phyloP scores from a whole-genome alignment of 2,888 invertebrate genomes.

The Drosophila anomelani region DNA sequence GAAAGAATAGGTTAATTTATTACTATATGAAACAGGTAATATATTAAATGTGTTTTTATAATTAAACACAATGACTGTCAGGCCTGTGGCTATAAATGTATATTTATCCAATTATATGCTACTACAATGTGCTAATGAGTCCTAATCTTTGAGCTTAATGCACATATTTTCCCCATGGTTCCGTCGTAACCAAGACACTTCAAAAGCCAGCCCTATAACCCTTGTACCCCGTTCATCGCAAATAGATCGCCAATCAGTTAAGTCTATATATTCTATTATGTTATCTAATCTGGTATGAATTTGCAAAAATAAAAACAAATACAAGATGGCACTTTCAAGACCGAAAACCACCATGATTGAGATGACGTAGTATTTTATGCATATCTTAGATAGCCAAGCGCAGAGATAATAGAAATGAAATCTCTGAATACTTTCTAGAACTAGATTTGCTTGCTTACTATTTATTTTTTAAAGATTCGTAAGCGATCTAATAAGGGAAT shows the following conservation, averaged over 20 bases:
- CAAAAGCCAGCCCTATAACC: conserved; percentile 28
- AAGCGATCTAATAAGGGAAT: not conserved
- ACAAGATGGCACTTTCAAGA: conserved; percentile 25
- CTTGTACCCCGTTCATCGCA: conserved; percentile 31
- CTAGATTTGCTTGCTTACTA: not conserved
- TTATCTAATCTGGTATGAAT: conserved; percentile 38
- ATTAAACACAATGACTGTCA: not conserved
- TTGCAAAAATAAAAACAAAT: conserved; percentile 20
- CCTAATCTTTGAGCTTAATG: conserved; percentile 3
- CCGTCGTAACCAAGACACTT: conserved; percentile 13
- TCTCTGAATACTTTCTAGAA: conserved; percentile 18
- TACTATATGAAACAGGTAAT: conserved; percentile 1
- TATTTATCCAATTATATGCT: not conserved
- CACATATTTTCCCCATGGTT: not conserved
- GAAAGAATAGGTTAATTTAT: not conserved
- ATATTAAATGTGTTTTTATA: not conserved
- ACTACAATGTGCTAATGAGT: not conserved
- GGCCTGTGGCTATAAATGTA: not conserved
- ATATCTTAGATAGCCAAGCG: conserved; percentile 18
- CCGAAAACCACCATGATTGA: conserved; percentile 8
- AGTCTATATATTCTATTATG: conserved; percentile 31
- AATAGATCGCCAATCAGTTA: conserved; percentile 35
- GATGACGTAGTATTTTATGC: conserved; percentile 25
- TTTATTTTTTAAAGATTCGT: not conserved
- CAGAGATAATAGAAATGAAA: not conserved